These are phyloP conservation scores for Koerneria pararmatus DNA, from an alignment of 2,888 invertebrate genomes.

Conservation along the genomic window DNA sequence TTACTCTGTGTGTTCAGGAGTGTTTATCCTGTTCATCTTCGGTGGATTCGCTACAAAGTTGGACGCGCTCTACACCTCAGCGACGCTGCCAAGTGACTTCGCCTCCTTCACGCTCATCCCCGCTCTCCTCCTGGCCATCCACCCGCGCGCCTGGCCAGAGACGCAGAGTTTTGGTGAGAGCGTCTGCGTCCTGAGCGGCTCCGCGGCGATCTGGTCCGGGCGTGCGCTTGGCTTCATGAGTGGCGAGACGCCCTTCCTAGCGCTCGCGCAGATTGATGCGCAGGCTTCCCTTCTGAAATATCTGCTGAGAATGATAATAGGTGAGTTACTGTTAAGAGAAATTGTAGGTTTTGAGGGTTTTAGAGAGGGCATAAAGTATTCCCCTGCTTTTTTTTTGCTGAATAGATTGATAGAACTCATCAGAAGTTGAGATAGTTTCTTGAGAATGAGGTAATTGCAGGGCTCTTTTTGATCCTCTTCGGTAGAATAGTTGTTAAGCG, in stretches of 20 bases:
- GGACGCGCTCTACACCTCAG: slow-evolving; percentile 24
- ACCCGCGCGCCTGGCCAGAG: slow-evolving; percentile 36
- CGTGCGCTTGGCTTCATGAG: no score
- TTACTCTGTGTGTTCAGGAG: slow-evolving; percentile 3
- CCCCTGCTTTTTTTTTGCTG: no score
- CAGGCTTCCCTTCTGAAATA: slow-evolving; percentile 21
- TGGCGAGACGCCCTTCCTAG: slow-evolving; percentile 20
- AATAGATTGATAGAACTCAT: no score
- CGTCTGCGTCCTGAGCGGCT: slow-evolving; percentile 30
- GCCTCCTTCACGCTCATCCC: slow-evolving; percentile 14
- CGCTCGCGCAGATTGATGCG: slow-evolving; percentile 24
- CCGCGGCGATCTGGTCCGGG: slow-evolving; percentile 28
- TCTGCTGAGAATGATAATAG: slow-evolving; percentile 25
- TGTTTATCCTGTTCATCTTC: slow-evolving; percentile 29
- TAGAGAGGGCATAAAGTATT: no score
- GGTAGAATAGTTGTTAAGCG: slow-evolving; percentile 27
- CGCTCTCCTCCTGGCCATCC: slow-evolving; percentile 25
- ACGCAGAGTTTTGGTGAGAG: slow-evolving; percentile 37
- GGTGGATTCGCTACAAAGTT: slow-evolving; percentile 27
- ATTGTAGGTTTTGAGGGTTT: no score
- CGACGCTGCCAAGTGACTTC: slow-evolving; percentile 12
- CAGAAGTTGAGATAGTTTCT: not conserved
- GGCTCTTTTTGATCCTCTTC: slow-evolving; percentile 23
- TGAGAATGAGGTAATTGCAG: slow-evolving; percentile 19
- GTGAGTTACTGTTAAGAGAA: slow-evolving; percentile 15